A percentile compares a stretch with the other conserved stretches of the same genome.
Conservation (phyloP, 1,140 invertebrate genomes). For the Vollenhovia emeryi region DNA sequence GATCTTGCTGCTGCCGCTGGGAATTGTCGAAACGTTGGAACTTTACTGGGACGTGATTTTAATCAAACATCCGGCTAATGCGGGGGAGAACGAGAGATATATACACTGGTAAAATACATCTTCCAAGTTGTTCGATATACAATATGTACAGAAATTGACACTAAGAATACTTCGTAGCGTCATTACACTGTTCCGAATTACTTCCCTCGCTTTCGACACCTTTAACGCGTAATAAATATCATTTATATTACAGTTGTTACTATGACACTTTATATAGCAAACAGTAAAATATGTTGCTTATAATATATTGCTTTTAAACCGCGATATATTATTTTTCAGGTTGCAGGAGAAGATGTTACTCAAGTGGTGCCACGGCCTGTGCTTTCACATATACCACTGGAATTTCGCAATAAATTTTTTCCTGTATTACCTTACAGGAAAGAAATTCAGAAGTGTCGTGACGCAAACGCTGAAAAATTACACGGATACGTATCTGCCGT, state of each 20-base stretch:
- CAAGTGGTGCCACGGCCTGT: slow-evolving; percentile 77
- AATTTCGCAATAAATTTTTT: slow-evolving; percentile 79
- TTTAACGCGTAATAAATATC: not conserved
- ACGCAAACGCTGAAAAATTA: slow-evolving; percentile 61
- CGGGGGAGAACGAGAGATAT: slow-evolving; percentile 68
- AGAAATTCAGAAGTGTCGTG: slow-evolving; percentile 74
- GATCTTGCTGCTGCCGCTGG: slow-evolving; percentile 79
- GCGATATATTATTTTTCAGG: slow-evolving; percentile 59
- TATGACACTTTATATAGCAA: not conserved
- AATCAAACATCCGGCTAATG: slow-evolving; percentile 66
- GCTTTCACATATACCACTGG: slow-evolving; percentile 78
- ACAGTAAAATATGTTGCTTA: not conserved
- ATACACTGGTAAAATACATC: slow-evolving; percentile 73
- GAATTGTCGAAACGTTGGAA: slow-evolving; percentile 80
- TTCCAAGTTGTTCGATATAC: not conserved
- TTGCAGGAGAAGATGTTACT: slow-evolving; percentile 78
- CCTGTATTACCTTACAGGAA: slow-evolving; percentile 77
- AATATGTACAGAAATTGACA: not conserved
- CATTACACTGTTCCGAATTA: not conserved
- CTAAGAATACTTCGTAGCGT: not conserved
- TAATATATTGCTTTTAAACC: not conserved
- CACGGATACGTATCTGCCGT: slow-evolving; percentile 58
- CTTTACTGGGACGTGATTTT: slow-evolving; percentile 79
- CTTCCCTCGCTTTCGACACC: not conserved
- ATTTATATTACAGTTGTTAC: not conserved